phyloP scores from a whole-genome alignment of 2,797 vertebrate genomes.

The Cottoperca gobio region DNA sequence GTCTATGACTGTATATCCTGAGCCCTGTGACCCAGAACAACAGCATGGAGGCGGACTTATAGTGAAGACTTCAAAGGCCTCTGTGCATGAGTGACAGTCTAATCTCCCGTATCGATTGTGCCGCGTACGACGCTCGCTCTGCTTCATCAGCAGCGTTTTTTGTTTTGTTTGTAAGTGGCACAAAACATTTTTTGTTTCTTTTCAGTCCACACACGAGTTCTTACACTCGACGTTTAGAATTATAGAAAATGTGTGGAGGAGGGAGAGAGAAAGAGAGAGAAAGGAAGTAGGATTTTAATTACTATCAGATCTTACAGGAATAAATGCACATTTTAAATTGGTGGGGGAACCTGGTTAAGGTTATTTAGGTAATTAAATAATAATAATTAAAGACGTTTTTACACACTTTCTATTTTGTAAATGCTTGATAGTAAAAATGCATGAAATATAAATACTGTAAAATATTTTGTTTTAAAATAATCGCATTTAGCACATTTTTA shows the following conservation, averaged over 20 bases:
- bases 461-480: no score
- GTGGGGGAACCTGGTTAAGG: no score
- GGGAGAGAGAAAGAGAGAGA: neutral
- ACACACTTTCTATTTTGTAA: no score
- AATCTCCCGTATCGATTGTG: conserved; percentile 28
- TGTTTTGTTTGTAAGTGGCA: conserved; percentile 28
- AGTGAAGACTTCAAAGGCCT: conserved; percentile 46
- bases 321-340: neutral
- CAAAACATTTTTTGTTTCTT: neutral
- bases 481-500: no score
- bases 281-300: no score
- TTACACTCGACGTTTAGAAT: neutral
- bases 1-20: neutral
- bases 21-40: conserved; percentile 38
- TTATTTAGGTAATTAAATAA: no score
- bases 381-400: no score
- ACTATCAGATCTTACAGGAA: neutral
- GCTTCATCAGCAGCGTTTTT: conserved; percentile 33
- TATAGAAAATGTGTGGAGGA: neutral
- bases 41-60: conserved; percentile 2
- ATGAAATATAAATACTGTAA: no score
- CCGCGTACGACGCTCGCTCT: neutral
- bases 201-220: neutral
- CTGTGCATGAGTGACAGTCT: conserved; percentile 36
- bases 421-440: no score